Percentiles rank a stretch among this genome's conserved stretches.
Evolutionary conservation across 1,140 invertebrate genomes (phyloP).

Genomic region (Trachelipus rathkii): DNA sequence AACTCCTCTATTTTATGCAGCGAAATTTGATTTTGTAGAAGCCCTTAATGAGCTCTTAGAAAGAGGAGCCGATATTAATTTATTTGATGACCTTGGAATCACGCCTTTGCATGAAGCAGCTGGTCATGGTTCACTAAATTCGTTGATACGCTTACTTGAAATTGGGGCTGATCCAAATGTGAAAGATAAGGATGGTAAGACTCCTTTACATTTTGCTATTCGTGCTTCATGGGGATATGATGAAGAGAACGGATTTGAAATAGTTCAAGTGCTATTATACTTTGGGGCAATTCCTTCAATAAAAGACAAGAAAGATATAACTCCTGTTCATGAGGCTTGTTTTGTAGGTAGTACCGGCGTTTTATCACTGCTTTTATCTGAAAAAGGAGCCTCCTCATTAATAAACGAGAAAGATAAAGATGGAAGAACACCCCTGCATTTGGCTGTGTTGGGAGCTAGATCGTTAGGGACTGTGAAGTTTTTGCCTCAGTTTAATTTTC

Average conservation of each 20-base stretch:
- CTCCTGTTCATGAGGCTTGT: conserved; percentile 70
- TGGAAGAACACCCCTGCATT: too few relatives aligned
- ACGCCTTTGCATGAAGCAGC: conserved; percentile 73
- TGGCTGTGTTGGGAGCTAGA: too few relatives aligned
- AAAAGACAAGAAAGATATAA: conserved; percentile 58
- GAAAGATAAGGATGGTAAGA: conserved; percentile 65
- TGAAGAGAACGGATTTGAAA: not conserved
- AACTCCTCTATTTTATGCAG: conserved; percentile 77
- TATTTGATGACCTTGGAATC: conserved; percentile 60
- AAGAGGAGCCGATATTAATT: too few relatives aligned
- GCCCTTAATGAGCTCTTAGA: conserved; percentile 65
- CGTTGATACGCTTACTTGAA: conserved; percentile 63
- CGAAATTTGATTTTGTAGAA: conserved; percentile 63
- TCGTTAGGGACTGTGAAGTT: too few relatives aligned
- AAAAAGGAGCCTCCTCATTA: conserved; percentile 47
- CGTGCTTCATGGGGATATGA: conserved; percentile 24
- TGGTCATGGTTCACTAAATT: conserved; percentile 68
- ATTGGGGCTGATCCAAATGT: conserved; percentile 64
- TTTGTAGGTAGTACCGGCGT: conserved; percentile 69
- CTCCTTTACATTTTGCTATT: conserved; percentile 55
- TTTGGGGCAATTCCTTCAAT: conserved; percentile 24
- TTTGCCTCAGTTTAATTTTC: too few relatives aligned
- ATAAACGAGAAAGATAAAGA: too few relatives aligned
- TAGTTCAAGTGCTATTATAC: conserved; percentile 26
- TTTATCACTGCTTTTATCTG: conserved; percentile 63